Evolutionary conservation across 2,113 vertebrate genomes (phyloP).

Genomic region (Raja brachyura): DNA sequence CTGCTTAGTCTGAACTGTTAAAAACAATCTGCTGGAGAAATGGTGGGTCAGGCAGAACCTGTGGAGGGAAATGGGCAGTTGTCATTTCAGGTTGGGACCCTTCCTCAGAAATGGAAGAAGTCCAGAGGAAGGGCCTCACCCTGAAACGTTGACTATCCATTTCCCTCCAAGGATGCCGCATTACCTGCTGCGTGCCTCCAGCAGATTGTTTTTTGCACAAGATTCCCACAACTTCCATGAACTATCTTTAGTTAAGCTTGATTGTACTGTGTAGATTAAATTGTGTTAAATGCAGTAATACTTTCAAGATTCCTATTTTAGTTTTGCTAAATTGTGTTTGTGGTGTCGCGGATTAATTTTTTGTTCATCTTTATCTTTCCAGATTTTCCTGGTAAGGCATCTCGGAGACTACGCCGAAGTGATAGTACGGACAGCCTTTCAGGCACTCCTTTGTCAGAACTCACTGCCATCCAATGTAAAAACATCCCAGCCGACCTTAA

Average conservation of each 20-base stretch:
- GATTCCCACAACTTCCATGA: background rate
- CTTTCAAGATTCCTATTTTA: background rate
- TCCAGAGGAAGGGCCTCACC: too few species aligned
- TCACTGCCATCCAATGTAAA: conserved; percentile 67
- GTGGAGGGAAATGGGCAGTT: too few species aligned
- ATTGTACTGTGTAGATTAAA: background rate
- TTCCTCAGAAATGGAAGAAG: too few species aligned
- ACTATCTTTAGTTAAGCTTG: background rate
- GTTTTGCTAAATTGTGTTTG: background rate
- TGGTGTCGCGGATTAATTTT: background rate
- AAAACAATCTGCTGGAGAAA: too few species aligned
- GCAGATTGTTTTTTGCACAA: too few species aligned
- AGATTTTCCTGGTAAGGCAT: conserved; percentile 31
- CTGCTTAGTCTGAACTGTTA: background rate
- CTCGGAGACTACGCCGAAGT: conserved; percentile 48
- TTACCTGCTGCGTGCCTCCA: too few species aligned
- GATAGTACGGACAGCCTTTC: conserved; percentile 63
- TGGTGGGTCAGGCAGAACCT: too few species aligned
- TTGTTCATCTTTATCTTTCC: background rate
- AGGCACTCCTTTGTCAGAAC: conserved; percentile 51
- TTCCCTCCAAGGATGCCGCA: too few species aligned
- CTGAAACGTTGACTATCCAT: too few species aligned
- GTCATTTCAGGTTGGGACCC: too few species aligned
- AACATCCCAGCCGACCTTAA: conserved; percentile 70
- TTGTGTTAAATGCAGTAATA: background rate